These are phyloP conservation scores for Botia almorhae DNA, from an alignment of 2,797 vertebrate species.

Conservation along the genomic window DNA sequence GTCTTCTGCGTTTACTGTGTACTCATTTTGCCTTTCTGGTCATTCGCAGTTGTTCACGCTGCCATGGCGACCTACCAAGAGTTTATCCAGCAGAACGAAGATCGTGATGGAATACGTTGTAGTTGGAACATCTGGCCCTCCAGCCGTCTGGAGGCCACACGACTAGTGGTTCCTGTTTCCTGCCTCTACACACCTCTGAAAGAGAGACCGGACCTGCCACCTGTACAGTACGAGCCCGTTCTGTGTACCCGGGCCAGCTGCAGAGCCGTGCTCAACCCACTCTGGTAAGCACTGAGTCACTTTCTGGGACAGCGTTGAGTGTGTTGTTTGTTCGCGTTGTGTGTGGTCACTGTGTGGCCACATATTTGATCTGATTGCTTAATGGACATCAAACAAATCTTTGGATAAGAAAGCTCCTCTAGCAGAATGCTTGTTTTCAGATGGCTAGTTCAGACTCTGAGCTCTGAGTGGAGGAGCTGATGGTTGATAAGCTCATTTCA, in stretches of 20 bases:
- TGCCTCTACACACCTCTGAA: constrained; percentile 95
- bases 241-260: constrained; percentile 92
- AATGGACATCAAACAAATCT: background rate
- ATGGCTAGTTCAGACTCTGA: background rate
- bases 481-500: background rate
- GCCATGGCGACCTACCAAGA: constrained; percentile 92
- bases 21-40: constrained; percentile 16
- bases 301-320: background rate
- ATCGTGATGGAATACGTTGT: constrained; percentile 93
- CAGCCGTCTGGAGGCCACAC: constrained; percentile 92
- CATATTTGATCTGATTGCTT: no score
- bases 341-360: background rate
- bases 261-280: constrained; percentile 94
- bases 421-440: background rate
- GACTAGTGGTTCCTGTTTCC: constrained; percentile 92
- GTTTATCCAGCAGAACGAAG: constrained; percentile 98
- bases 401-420: background rate
- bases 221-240: constrained; percentile 94
- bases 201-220: constrained; percentile 90
- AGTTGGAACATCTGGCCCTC: constrained; percentile 99
- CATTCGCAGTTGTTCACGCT: constrained; percentile 47
- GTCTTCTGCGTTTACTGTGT: background rate
- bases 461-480: background rate
- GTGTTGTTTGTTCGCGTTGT: background rate
- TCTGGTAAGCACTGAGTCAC: constrained; percentile 84